Conservation (phyloP, 2,888 invertebrate genomes). For the Coenonympha arcania region DNA sequence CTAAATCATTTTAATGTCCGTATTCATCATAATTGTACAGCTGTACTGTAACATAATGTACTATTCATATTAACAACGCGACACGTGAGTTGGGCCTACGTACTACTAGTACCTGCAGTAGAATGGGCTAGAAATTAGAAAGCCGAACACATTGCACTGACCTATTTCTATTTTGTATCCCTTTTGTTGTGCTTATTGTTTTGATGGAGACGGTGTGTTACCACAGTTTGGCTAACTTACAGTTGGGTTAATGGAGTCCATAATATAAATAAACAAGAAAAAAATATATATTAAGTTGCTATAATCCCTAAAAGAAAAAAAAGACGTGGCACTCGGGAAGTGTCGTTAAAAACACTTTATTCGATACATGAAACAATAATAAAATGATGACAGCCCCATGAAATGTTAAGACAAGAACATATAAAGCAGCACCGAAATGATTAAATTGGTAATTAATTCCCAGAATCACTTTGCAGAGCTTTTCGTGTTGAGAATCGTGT, state of each 20-base stretch:
- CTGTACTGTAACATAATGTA: background rate
- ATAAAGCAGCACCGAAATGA: background rate
- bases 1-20: constrained; percentile 12
- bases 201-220: background rate
- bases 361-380: too few relatives aligned
- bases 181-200: background rate
- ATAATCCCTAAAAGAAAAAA: too few relatives aligned
- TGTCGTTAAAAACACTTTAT: too few relatives aligned
- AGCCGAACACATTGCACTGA: background rate
- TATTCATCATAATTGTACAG: constrained; percentile 11
- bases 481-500: background rate
- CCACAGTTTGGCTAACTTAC: background rate
- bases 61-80: constrained; percentile 5
- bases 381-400: background rate
- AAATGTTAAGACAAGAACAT: background rate
- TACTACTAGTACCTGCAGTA: background rate
- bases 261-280: too few relatives aligned
- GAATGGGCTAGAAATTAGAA: constrained; percentile 4
- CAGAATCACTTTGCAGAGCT: background rate
- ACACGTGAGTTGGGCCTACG: background rate
- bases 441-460: constrained; percentile 6
- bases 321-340: too few relatives aligned
- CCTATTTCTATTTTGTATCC: background rate
- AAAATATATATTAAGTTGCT: too few relatives aligned
- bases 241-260: background rate